Conservation (phyloP, 2,113 vertebrate species). For the Cephalopterus ornatus region DNA sequence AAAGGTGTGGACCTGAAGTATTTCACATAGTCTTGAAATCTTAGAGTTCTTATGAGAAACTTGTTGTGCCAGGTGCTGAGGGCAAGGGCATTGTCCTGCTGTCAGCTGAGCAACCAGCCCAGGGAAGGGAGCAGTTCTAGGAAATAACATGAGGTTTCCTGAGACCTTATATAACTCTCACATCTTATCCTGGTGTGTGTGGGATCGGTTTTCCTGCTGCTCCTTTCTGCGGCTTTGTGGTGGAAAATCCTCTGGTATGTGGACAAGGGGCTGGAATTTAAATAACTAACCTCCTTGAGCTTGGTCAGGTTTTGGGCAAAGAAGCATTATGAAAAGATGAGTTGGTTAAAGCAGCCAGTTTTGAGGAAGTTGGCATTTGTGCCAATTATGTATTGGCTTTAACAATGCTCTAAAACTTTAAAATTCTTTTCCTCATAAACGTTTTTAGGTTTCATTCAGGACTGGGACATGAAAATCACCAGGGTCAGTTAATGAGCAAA, state of each 20-base stretch:
- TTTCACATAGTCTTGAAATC: neutral
- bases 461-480: neutral
- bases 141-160: neutral
- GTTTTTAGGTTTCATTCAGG: neutral
- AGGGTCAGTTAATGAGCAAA: neutral
- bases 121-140: neutral
- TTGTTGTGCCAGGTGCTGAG: neutral
- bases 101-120: neutral
- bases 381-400: neutral
- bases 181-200: neutral
- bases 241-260: neutral
- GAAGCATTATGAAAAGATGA: neutral
- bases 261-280: neutral
- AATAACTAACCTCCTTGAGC: accelerated
- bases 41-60: neutral
- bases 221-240: neutral
- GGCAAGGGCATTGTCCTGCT: neutral
- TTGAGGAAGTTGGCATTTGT: neutral
- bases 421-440: neutral
- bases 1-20: neutral
- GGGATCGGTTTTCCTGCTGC: neutral
- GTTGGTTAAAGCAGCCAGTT: neutral
- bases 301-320: neutral
- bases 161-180: neutral
- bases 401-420: neutral